These are phyloP conservation scores for Coptodon rendalli DNA, from an alignment of 2,113 vertebrate species.

Conservation along the genomic window DNA sequence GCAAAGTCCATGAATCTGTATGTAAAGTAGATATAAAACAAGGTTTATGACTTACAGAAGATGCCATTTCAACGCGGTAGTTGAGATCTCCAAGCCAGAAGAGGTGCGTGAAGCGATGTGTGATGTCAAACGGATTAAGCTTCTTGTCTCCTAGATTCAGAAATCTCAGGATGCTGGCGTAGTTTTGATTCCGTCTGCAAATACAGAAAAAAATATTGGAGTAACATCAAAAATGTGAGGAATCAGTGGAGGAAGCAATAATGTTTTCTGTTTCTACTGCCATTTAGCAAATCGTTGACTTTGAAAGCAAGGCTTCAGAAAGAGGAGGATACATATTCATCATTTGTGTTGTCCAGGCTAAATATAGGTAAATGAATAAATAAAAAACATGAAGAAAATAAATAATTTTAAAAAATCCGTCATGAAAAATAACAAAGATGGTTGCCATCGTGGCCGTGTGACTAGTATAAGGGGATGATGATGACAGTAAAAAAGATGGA, in stretches of 20 bases:
- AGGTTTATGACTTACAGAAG: constrained; percentile 67
- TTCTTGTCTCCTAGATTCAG: constrained; percentile 93
- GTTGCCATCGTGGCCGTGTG: rapidly evolving
- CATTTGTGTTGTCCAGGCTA: neutral
- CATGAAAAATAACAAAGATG: neutral
- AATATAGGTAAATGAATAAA: neutral
- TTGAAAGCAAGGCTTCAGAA: neutral
- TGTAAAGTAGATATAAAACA: neutral
- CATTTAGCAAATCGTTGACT: neutral
- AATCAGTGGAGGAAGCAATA: neutral
- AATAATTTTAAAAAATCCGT: neutral
- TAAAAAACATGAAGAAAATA: neutral
- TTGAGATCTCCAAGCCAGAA: constrained; percentile 98
- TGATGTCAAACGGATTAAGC: constrained; percentile 89
- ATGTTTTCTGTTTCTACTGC: neutral
- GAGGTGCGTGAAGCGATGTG: constrained; percentile 91
- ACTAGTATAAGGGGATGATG: neutral
- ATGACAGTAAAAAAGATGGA: neutral
- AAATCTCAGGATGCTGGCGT: constrained; percentile 87
- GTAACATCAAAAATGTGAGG: neutral
- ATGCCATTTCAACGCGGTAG: constrained; percentile 85
- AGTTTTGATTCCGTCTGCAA: constrained; percentile 93
- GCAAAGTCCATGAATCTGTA: neutral
- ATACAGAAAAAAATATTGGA: neutral
- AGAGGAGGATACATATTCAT: neutral